A percentile compares a stretch with the other conserved stretches of the same genome.
These are phyloP conservation scores for Penaeus chinensis DNA, from an alignment of 1,140 invertebrate genomes.

Conservation along the genomic window DNA sequence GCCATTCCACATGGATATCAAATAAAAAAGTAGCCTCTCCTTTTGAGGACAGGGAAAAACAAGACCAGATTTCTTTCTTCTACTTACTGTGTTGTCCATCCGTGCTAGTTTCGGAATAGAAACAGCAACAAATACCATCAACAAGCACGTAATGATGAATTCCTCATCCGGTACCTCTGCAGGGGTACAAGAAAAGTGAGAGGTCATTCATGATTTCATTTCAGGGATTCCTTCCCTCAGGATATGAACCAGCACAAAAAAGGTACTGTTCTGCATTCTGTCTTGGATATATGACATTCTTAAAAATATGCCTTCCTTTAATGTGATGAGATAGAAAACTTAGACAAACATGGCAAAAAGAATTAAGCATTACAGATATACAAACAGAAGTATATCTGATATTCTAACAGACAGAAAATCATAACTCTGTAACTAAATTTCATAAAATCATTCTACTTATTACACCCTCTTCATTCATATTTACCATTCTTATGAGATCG, in stretches of 20 bases:
- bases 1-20: too few relatives aligned
- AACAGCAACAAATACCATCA: slow-evolving; percentile 99
- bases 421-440: too few relatives aligned
- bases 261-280: too few relatives aligned
- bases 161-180: slow-evolving; percentile 87
- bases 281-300: too few relatives aligned
- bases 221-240: neutral
- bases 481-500: slow-evolving; percentile 64
- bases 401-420: too few relatives aligned
- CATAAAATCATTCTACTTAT: neutral
- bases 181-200: slow-evolving; percentile 6
- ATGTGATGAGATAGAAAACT: too few relatives aligned
- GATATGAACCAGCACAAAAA: too few relatives aligned
- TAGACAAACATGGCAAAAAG: too few relatives aligned
- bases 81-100: slow-evolving; percentile 73
- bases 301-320: too few relatives aligned
- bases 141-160: slow-evolving; percentile 91
- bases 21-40: too few relatives aligned
- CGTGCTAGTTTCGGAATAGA: slow-evolving; percentile 96
- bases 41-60: neutral
- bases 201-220: slow-evolving; percentile 18
- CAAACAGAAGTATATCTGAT: too few relatives aligned
- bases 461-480: slow-evolving; percentile 24
- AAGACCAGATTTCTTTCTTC: neutral
- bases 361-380: too few relatives aligned